Conservation (phyloP, 2,113 vertebrate genomes). For the Corydoras maculifer region DNA sequence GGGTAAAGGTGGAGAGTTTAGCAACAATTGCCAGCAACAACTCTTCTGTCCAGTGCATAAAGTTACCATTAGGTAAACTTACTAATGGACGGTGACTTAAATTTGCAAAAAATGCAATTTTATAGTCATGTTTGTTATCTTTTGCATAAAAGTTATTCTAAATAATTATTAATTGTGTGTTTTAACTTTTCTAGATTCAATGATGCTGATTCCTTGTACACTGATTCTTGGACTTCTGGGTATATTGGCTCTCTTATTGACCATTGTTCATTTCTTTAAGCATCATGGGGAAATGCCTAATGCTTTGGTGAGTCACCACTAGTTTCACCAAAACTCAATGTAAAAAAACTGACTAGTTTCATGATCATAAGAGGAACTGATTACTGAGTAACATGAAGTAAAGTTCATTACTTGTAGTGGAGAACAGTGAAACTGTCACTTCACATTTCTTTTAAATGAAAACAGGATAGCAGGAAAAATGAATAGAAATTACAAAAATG, state of each 20-base stretch:
- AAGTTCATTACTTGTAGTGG: background rate
- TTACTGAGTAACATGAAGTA: background rate
- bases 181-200: background rate
- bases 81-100: background rate
- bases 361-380: slow-evolving; percentile 14
- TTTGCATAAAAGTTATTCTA: no score
- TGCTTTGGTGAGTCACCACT: slow-evolving; percentile 54
- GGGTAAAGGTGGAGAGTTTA: slow-evolving; percentile 27
- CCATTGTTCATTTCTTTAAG: slow-evolving; percentile 49
- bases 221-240: slow-evolving; percentile 33
- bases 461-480: background rate
- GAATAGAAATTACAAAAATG: no score
- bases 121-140: no score
- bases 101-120: no score
- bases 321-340: slow-evolving; percentile 27
- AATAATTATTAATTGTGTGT: background rate
- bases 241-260: background rate
- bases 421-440: slow-evolving; percentile 5
- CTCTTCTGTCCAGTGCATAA: slow-evolving; percentile 50
- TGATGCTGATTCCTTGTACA: slow-evolving; percentile 35
- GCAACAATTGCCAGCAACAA: slow-evolving; percentile 4
- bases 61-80: slow-evolving; percentile 53
- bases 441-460: slow-evolving; percentile 23
- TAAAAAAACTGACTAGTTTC: slow-evolving; percentile 4
- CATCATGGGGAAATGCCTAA: slow-evolving; percentile 56